Evolutionary conservation across 1,140 invertebrate genomes (phyloP), one percentile per base, ranked within the genome.

Genomic region (Branchinecta lynchi): DNA sequence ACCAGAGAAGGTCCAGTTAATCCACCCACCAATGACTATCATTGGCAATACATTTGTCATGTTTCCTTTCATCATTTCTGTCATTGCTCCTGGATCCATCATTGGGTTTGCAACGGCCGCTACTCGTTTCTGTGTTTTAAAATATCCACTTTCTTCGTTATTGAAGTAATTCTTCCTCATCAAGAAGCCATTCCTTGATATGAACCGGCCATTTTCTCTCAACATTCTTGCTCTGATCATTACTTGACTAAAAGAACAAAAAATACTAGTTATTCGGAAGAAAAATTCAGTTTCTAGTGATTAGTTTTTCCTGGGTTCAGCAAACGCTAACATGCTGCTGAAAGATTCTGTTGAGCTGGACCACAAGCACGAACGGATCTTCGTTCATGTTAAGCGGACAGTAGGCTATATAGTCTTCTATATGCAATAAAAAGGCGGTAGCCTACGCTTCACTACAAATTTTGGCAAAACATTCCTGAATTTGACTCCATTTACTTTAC

Each of bases 1-100:
- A 67, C 97, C 97, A 71, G 95, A 98, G 79, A 99, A 99, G 82
- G 98, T 98, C 96, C 96, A 99, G 78, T 99, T 99, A 74, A 99
- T 99, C 96, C 96, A 99, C 15, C 90, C 96, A 76, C 96, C 96
- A 75, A 99, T 98, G 0, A 98, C 84, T 72, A 99, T 93, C 94
- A 98, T 99, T 0, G 96, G 96, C 70, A 96, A 79, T 7, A 98
- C 93, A 83, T 98, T 99, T 0, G 95, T 96, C 17, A 99, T 84
- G 82, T 99, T 99, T 65, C 96, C 96, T 80, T 99, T 99, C 32
- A 99, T 80, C 95, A 99, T 98, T 75, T 99, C 97, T 8, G 92
- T 97, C 88, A 99, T 95, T 86, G 97, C 92, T 68, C 86, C 90
- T 1, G 95, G 95, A 83, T 98, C 95, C n/a, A 92, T 92, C 87